A percentile compares a stretch with the other conserved stretches of the same genome.
These are phyloP conservation scores for Nasonovia ribisnigri DNA, from an alignment of 2,888 invertebrate genomes.

Conservation along the genomic window DNA sequence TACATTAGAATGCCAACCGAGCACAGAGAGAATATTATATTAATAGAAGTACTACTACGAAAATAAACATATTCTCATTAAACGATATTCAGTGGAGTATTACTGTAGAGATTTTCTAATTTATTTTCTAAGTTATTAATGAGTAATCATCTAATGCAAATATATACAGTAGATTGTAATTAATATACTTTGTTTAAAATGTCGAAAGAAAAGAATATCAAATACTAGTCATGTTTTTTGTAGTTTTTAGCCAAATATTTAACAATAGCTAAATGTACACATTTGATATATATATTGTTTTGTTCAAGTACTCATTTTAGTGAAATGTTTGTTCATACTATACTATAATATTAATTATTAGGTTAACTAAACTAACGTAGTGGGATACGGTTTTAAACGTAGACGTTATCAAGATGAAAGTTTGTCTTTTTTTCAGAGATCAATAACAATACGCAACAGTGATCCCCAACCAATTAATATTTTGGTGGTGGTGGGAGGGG, in stretches of 20 bases:
- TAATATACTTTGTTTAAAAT: not conserved
- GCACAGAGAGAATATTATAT: conserved; percentile 13
- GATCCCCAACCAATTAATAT: not conserved
- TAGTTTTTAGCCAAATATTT: not conserved
- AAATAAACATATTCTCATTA: not conserved
- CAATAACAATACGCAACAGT: not conserved
- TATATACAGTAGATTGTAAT: not conserved
- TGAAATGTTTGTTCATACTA: not conserved
- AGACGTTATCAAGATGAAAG: no score
- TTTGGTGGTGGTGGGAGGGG: no score
- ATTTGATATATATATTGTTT: not conserved
- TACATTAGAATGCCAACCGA: not conserved
- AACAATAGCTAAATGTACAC: not conserved
- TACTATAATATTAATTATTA: no score
- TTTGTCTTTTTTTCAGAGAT: not conserved
- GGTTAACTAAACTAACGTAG: no score
- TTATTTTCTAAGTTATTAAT: not conserved
- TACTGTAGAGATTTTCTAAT: not conserved
- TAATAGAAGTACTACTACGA: not conserved
- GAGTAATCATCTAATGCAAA: not conserved
- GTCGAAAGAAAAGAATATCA: not conserved
- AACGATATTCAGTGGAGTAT: not conserved
- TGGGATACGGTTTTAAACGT: no score
- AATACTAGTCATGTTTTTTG: not conserved
- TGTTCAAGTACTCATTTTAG: not conserved